These are phyloP conservation scores for Tricholauxania praeusta DNA, from an alignment of 2,888 invertebrate species.

Conservation along the genomic window DNA sequence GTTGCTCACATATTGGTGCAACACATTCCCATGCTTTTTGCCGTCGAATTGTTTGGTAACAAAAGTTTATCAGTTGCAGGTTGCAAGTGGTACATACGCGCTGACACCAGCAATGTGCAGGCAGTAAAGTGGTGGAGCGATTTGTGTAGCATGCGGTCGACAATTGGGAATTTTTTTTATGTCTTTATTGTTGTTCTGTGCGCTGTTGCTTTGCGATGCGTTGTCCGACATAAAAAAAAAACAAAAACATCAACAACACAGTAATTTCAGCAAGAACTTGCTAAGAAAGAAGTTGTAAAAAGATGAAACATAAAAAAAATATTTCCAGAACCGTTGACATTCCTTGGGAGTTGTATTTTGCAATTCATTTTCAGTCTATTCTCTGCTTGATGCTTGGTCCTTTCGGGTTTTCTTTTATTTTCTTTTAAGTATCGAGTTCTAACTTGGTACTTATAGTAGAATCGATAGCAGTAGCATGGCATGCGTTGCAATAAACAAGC, in stretches of 20 bases:
- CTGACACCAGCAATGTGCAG: too few species aligned
- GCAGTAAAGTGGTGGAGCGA: too few species aligned
- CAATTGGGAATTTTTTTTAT: conserved; percentile 16
- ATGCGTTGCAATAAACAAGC: conserved; percentile 24
- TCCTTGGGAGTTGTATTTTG: conserved; percentile 26
- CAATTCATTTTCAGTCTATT: conserved; percentile 18
- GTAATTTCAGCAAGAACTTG: background rate
- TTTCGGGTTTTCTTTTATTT: background rate
- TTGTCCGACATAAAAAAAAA: background rate
- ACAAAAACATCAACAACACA: background rate
- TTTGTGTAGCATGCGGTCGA: background rate
- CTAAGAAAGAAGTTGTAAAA: background rate
- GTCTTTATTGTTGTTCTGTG: conserved; percentile 20
- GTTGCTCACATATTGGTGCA: too few species aligned
- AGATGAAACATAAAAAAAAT: background rate
- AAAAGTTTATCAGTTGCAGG: conserved; percentile 32
- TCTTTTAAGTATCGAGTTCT: background rate
- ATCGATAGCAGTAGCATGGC: background rate
- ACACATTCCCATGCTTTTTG: background rate
- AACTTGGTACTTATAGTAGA: background rate
- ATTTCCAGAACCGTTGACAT: background rate
- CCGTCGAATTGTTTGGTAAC: conserved; percentile 16
- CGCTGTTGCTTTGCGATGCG: background rate
- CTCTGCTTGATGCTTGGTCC: background rate
- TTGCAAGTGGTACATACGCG: background rate